Evolutionary conservation across 2,113 vertebrate species (phyloP).

Genomic region (Candoia aspera): DNA sequence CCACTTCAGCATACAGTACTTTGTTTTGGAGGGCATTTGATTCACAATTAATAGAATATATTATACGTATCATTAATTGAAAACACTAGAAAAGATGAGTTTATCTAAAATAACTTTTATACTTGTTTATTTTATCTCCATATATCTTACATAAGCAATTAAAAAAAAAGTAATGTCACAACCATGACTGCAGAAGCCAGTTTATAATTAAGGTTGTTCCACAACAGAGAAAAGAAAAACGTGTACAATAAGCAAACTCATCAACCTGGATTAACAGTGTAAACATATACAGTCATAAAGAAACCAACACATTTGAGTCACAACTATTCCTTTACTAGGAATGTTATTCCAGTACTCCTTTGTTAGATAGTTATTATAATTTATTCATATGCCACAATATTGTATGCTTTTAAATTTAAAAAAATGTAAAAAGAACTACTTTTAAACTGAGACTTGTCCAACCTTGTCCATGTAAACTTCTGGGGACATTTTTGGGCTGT

Average conservation of each 20-base stretch:
- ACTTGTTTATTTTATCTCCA: too few species aligned
- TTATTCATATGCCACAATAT: not conserved
- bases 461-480: not conserved
- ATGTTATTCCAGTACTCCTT: too few species aligned
- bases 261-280: not conserved
- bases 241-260: not conserved
- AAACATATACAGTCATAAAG: too few species aligned
- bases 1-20: too few species aligned
- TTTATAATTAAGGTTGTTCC: not conserved
- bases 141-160: too few species aligned
- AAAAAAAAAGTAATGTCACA: too few species aligned
- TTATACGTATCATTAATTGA: too few species aligned
- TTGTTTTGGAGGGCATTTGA: too few species aligned
- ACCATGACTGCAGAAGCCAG: not conserved
- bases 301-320: not conserved
- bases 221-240: not conserved
- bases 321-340: not conserved
- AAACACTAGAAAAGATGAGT: too few species aligned
- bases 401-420: conserved; percentile 28
- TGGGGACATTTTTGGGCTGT: not conserved
- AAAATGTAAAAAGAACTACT: not conserved
- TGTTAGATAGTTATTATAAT: too few species aligned
- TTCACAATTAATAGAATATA: too few species aligned
- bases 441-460: not conserved
- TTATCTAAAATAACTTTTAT: too few species aligned